Conservation (phyloP, 2,888 invertebrate genomes). For the Psylliodes chrysocephalus region DNA sequence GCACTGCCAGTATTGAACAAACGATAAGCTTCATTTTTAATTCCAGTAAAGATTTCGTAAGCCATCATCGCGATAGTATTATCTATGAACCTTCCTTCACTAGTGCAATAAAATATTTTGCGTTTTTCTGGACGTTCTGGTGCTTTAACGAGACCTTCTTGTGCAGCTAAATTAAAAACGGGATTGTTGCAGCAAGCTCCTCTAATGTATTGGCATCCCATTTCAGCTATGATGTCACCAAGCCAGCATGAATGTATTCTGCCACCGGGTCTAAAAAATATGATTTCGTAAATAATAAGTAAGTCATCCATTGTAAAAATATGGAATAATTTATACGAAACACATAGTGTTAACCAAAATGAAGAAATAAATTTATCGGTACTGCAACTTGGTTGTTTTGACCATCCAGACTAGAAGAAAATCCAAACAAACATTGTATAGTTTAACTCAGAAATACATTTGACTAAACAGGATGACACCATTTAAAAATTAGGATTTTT, state of each 20-base stretch:
- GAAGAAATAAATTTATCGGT: too few relatives aligned
- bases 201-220: constrained; percentile 80
- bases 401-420: too few relatives aligned
- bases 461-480: too few relatives aligned
- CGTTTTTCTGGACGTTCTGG: constrained; percentile 69
- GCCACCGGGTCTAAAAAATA: constrained; percentile 73
- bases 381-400: too few relatives aligned
- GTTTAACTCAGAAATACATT: too few relatives aligned
- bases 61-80: constrained; percentile 72
- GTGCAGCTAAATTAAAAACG: constrained; percentile 75
- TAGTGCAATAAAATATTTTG: constrained; percentile 73
- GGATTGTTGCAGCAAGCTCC: constrained; percentile 79
- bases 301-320: too few relatives aligned
- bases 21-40: constrained; percentile 74
- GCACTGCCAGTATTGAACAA: constrained; percentile 72
- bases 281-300: too few relatives aligned
- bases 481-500: too few relatives aligned
- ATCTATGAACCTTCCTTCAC: constrained; percentile 76
- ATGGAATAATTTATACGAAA: too few relatives aligned
- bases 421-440: too few relatives aligned
- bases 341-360: too few relatives aligned
- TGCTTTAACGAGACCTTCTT: constrained; percentile 73
- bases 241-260: constrained; percentile 82
- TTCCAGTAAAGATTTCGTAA: constrained; percentile 74
- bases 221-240: constrained; percentile 79